A percentile compares a stretch with the other conserved stretches of the same genome.
These are phyloP conservation scores for Phrynosoma blainvillii DNA, from an alignment of 2,113 vertebrate species.

Conservation along the genomic window DNA sequence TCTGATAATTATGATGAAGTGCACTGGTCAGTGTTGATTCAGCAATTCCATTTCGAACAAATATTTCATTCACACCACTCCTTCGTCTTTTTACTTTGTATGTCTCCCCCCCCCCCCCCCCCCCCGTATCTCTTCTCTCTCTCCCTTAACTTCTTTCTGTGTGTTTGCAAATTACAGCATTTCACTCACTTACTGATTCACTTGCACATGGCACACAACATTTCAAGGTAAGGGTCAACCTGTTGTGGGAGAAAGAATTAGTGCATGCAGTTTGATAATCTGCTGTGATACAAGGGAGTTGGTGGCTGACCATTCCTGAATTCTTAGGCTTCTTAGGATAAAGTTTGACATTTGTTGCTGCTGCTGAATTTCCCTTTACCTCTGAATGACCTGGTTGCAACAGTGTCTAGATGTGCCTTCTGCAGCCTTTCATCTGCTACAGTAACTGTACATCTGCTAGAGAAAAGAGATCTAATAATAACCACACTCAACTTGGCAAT, in stretches of 20 bases:
- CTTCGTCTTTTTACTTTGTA: slow-evolving; percentile 75
- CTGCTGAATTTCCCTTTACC: too few relatives aligned
- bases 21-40: slow-evolving; percentile 92
- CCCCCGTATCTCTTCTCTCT: slow-evolving; percentile 52
- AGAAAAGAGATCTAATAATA: background rate
- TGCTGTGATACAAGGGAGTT: background rate
- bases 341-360: background rate
- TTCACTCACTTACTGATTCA: slow-evolving; percentile 16
- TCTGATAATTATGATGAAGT: slow-evolving; percentile 93
- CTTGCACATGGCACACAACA: background rate
- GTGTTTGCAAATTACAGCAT: slow-evolving; percentile 41
- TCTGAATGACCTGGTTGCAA: background rate
- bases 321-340: background rate
- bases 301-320: background rate
- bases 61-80: slow-evolving; percentile 78
- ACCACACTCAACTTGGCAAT: background rate
- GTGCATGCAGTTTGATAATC: background rate
- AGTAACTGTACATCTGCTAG: background rate
- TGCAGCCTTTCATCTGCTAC: too few relatives aligned
- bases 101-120: slow-evolving; percentile 32
- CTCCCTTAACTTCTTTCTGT: slow-evolving; percentile 33
- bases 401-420: background rate
- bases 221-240: background rate
- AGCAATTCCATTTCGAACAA: slow-evolving; percentile 76
- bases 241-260: slow-evolving; percentile 5